Percentiles rank a stretch among this genome's conserved stretches.
Conservation (phyloP, 2,797 vertebrate genomes). For the Takifugu rubripes region DNA sequence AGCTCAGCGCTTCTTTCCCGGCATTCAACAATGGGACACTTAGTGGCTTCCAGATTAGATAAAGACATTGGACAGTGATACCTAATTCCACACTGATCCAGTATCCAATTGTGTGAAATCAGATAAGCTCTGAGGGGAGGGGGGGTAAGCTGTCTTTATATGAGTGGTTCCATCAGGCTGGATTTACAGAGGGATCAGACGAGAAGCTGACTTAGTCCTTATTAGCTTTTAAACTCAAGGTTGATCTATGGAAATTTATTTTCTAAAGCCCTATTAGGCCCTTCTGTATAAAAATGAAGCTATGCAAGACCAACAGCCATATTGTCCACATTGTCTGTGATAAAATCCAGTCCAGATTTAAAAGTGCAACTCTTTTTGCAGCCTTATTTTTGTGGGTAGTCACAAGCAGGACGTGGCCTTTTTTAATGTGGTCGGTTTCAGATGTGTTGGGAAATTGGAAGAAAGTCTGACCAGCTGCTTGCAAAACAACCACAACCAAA, state of each 20-base stretch:
- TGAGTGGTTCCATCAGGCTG: slow-evolving; percentile 52
- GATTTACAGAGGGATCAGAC: slow-evolving; percentile 57
- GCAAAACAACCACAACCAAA: no score
- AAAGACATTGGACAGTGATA: slow-evolving; percentile 54
- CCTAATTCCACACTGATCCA: slow-evolving; percentile 57
- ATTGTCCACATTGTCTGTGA: no score
- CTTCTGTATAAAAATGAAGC: slow-evolving; percentile 4
- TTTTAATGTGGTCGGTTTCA: no score
- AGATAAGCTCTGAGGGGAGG: slow-evolving; percentile 59
- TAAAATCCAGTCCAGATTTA: no score
- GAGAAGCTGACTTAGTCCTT: slow-evolving; percentile 58
- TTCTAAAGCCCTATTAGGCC: slow-evolving; percentile 23
- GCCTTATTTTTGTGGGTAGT: no score
- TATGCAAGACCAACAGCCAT: slow-evolving; percentile 1
- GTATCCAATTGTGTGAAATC: slow-evolving; percentile 67
- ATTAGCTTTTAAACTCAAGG: slow-evolving; percentile 51
- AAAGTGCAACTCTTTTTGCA: no score
- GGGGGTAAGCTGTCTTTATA: slow-evolving; percentile 57
- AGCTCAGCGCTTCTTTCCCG: slow-evolving; percentile 35
- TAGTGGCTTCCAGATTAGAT: slow-evolving; percentile 59
- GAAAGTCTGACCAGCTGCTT: no score
- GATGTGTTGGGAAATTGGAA: no score
- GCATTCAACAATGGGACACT: slow-evolving; percentile 29
- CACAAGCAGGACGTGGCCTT: no score
- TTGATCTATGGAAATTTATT: slow-evolving; percentile 45